Percentiles rank a stretch among this genome's conserved stretches.
Conservation (phyloP, 1,140 invertebrate species). For the Drosophila equinoxialis region DNA sequence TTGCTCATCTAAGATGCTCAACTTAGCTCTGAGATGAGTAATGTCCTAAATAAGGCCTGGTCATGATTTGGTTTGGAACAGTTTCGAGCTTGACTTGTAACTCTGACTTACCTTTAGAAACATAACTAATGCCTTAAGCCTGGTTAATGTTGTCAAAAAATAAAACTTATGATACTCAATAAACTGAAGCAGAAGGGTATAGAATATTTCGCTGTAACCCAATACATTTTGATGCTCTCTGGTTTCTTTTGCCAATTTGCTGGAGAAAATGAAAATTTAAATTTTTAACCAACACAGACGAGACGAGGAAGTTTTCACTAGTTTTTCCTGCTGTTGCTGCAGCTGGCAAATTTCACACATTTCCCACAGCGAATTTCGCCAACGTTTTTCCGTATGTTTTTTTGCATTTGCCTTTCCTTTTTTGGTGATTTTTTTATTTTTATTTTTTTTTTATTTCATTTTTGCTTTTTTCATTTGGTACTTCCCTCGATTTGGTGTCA, state of each 20-base stretch:
- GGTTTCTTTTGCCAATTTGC: slow-evolving; percentile 60
- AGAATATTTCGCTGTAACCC: not conserved
- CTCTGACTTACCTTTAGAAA: too few relatives aligned
- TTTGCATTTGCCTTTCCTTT: slow-evolving; percentile 37
- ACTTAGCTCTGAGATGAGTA: not conserved
- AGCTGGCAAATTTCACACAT: slow-evolving; percentile 78
- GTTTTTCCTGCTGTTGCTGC: slow-evolving; percentile 53
- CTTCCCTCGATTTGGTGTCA: slow-evolving; percentile 39
- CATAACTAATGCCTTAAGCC: too few relatives aligned
- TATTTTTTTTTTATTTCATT: slow-evolving; percentile 26
- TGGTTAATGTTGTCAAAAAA: too few relatives aligned
- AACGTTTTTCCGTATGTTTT: slow-evolving; percentile 55
- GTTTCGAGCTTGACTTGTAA: too few relatives aligned
- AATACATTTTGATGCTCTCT: not conserved
- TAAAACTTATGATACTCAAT: not conserved
- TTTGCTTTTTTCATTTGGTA: slow-evolving; percentile 29
- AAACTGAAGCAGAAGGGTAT: not conserved
- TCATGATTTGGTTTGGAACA: too few relatives aligned
- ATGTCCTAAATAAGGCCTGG: too few relatives aligned
- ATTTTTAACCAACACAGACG: slow-evolving; percentile 74
- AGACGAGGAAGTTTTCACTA: slow-evolving; percentile 59
- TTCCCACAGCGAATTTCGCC: slow-evolving; percentile 71
- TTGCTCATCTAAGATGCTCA: not conserved
- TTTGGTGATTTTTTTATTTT: slow-evolving; percentile 27
- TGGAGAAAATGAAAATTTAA: slow-evolving; percentile 79